Base-by-base conservation (phyloP, 2,888 invertebrate genomes). In the Mylabris sibirica region DNA sequence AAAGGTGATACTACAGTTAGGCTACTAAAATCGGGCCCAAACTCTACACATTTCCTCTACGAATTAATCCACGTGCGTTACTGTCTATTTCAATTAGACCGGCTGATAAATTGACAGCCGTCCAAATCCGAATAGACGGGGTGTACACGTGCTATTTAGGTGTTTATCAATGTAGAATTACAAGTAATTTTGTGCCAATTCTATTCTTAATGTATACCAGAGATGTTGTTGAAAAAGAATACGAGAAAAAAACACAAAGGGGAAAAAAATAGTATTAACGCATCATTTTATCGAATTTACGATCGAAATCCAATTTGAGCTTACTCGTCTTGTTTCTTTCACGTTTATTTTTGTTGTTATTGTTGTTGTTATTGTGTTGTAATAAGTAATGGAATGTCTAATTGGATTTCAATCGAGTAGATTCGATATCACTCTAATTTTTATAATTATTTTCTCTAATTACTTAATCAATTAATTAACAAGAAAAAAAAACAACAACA, bases 371-470 rank as follows among this genome's bases (percentile, higher is more conserved):
- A 11, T 59, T n/a, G 14, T 59, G 24, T 59, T 9, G 24, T 20
- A 35, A 34, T 6, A 30, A 26, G 2, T 38, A 30, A 34, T 60
- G n/a, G 8, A 30, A 1, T 24, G 6, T 60, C 20, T 60, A 60
- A 61, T 61, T 38, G 14, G 61, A 44, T 61, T 61, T 30, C 41
- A 59, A 38, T 41, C 41, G 17, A 64, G 14, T 22, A 24, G 11
- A 62, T 62, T 62, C 17, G 60, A 34, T 41, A 5, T 14, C 20
- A 38, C 44, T 57, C n/a, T 35, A 61, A 63, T 22, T 63, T 60
- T 60, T 60, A 11, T 5, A 57, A 57, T 26, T 49, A 49, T 14
- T 41, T 12, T 44, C 20, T 30, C 30, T 6, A 30, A 30, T 49
- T n/a, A n/a, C n/a, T n/a, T n/a, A n/a, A n/a, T 49, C 14, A n/a